These are phyloP conservation scores for Meandrina meandrites DNA, from an alignment of 92 coral and sea anemone species.

Conservation along the genomic window DNA sequence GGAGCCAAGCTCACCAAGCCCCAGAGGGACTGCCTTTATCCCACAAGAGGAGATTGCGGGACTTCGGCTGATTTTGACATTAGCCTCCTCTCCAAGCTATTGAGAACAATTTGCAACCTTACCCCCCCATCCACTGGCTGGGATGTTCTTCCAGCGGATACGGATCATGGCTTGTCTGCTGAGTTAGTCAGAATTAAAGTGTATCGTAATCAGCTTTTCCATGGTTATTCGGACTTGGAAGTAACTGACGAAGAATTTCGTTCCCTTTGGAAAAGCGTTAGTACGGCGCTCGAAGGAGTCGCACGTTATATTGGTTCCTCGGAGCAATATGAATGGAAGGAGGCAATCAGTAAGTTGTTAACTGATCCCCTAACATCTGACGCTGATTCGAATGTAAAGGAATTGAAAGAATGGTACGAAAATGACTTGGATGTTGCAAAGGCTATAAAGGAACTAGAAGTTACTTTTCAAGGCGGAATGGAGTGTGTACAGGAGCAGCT, in stretches of 20 bases:
- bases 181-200: constrained; percentile 43
- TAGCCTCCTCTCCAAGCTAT: constrained; percentile 24
- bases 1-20: neutral
- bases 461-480: neutral
- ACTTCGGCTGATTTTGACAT: constrained; percentile 42
- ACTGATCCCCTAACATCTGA: neutral
- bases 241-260: constrained; percentile 17
- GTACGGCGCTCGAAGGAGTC: constrained; percentile 26
- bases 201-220: constrained; percentile 34
- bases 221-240: constrained; percentile 22
- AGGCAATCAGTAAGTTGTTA: neutral
- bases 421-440: neutral
- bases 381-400: neutral
- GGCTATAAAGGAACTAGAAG: neutral
- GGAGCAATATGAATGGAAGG: neutral
- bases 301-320: constrained; percentile 16
- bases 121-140: constrained; percentile 19
- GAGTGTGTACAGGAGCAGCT: neutral
- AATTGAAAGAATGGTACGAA: neutral
- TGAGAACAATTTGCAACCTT: constrained; percentile 26
- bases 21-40: constrained; percentile 32
- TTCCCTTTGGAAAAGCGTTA: constrained; percentile 27
- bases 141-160: constrained; percentile 6
- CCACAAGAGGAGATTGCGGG: constrained; percentile 3
- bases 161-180: constrained; percentile 29